A percentile compares a stretch with the other conserved stretches of the same genome.
Conservation (phyloP, 2,888 invertebrate genomes). For the Spisula solida region DNA sequence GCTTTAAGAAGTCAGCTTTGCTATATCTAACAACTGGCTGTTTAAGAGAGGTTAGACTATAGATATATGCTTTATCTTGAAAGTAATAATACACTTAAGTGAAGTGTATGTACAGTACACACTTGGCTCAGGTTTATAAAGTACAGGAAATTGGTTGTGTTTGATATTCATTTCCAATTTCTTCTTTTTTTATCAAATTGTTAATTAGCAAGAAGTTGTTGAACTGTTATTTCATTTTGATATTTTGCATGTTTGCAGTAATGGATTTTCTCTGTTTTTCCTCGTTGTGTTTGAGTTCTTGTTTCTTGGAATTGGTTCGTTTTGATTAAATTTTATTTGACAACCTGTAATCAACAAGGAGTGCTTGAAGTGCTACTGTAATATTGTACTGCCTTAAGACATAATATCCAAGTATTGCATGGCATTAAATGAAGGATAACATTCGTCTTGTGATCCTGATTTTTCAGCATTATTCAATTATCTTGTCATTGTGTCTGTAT, state of each 20-base stretch:
- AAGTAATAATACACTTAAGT: no score
- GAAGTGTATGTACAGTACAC: background rate
- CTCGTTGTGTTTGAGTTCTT: background rate
- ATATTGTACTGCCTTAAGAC: background rate
- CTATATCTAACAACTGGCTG: no score
- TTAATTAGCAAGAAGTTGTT: background rate
- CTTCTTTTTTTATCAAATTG: background rate
- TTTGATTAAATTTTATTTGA: conserved; percentile 12
- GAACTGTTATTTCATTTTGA: background rate
- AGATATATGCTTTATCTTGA: no score
- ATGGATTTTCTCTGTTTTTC: conserved; percentile 16
- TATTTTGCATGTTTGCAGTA: conserved; percentile 10
- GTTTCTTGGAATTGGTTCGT: background rate
- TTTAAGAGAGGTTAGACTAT: no score
- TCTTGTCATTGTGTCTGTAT: no score
- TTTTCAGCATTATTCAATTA: background rate
- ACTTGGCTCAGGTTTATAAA: background rate
- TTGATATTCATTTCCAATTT: background rate
- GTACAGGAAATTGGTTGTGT: background rate
- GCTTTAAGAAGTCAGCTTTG: no score
- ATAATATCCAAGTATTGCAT: background rate
- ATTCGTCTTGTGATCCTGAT: background rate
- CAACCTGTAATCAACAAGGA: background rate
- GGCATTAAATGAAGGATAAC: background rate
- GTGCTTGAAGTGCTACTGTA: background rate